Conservation (phyloP, 2,888 invertebrate species). For the Emmelina monodactyla region DNA sequence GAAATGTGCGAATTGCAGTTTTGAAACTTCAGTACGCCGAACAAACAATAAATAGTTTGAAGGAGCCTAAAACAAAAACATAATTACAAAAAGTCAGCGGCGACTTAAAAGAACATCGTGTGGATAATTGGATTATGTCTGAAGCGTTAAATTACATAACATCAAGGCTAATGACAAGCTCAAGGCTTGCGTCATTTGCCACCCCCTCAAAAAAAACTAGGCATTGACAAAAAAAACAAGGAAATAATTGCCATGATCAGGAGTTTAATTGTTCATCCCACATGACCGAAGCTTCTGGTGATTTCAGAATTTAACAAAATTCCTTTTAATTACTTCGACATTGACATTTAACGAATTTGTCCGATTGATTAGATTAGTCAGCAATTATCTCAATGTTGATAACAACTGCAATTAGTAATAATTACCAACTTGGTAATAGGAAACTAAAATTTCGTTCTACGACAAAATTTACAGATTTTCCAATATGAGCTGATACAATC, state of each 20-base stretch:
- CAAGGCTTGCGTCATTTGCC: constrained; percentile 2
- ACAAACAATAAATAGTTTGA: no score
- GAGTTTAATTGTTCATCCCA: constrained; percentile 11
- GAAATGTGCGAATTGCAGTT: no score
- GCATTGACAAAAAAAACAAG: background rate
- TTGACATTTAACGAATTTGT: constrained; percentile 18
- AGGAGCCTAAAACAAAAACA: no score
- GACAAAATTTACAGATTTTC: background rate
- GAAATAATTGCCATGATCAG: background rate
- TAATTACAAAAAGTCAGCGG: no score
- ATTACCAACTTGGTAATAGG: background rate
- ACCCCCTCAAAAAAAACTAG: constrained; percentile 7
- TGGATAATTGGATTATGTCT: constrained; percentile 9
- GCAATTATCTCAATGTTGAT: background rate
- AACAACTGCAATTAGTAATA: background rate
- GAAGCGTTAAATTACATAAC: constrained; percentile 10
- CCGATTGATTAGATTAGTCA: constrained; percentile 16
- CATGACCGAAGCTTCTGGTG: constrained; percentile 3
- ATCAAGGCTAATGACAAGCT: constrained; percentile 7
- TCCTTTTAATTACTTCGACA: constrained; percentile 14
- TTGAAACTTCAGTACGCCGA: no score
- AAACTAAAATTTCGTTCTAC: background rate
- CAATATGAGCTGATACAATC: no score
- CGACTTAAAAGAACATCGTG: background rate
- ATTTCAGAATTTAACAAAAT: constrained; percentile 10